A percentile compares a stretch with the other conserved stretches of the same genome.
phyloP scores from a whole-genome alignment of 2,797 vertebrate species.

The Glossophaga mutica region DNA sequence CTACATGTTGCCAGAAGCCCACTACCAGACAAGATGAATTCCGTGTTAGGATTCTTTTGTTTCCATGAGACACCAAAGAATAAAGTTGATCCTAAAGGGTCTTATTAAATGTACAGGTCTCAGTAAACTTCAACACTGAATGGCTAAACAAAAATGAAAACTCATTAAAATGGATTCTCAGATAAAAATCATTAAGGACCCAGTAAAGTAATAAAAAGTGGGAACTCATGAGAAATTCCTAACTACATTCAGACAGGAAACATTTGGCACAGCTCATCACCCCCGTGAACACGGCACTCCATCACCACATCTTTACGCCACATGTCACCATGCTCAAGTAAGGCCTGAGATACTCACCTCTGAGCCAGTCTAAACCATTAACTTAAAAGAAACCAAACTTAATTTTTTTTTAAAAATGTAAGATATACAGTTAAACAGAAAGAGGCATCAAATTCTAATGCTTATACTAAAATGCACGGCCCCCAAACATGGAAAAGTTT shows the following conservation, averaged over 20 bases:
- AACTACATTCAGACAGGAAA: neutral
- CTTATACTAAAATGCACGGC: neutral
- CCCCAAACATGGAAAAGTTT: neutral
- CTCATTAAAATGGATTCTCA: neutral
- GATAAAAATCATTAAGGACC: neutral
- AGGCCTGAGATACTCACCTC: neutral
- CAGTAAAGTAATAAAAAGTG: neutral
- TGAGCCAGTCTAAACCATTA: neutral
- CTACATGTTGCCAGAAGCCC: neutral
- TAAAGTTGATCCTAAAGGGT: neutral
- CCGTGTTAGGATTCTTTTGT: neutral
- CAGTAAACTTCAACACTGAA: neutral
- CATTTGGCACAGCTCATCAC: fast-evolving
- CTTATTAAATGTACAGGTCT: neutral
- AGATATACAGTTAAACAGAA: neutral
- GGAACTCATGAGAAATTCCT: neutral
- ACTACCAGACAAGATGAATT: neutral
- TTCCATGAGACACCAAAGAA: neutral
- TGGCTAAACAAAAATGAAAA: neutral
- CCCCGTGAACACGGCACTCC: neutral
- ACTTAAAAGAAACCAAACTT: neutral
- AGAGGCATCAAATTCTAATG: neutral
- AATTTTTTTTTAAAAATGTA: neutral
- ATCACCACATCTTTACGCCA: neutral
- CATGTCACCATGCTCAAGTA: neutral